Conservation (phyloP, 2,888 invertebrate species). For the Monopis laevigella region DNA sequence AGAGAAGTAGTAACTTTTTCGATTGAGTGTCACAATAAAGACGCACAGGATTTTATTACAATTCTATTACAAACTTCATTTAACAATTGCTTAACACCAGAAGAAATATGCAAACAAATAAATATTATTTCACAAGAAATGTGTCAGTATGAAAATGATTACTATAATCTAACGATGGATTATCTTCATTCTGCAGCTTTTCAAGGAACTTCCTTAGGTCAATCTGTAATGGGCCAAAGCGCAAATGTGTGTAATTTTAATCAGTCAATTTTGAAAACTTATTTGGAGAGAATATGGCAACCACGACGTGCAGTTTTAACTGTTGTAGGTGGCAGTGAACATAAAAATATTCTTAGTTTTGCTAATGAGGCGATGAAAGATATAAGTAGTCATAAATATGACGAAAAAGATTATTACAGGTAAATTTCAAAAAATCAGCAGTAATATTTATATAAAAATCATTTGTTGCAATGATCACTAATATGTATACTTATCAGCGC, state of each 20-base stretch:
- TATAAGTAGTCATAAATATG: conserved; percentile 60
- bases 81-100: conserved; percentile 22
- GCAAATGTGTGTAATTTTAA: conserved; percentile 70
- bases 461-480: background rate
- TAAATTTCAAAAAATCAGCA: too few species aligned
- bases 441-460: too few species aligned
- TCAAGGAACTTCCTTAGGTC: conserved; percentile 49
- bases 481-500: background rate
- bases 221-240: conserved; percentile 69
- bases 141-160: conserved; percentile 36
- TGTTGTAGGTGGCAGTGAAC: conserved; percentile 92
- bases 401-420: conserved; percentile 64
- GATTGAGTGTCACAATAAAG: background rate
- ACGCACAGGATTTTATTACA: conserved; percentile 21
- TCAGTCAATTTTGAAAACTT: conserved; percentile 75
- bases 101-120: conserved; percentile 32
- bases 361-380: conserved; percentile 80
- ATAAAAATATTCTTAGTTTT: conserved; percentile 56
- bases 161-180: conserved; percentile 43
- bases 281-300: conserved; percentile 86
- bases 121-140: conserved; percentile 35
- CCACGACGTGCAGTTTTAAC: conserved; percentile 90
- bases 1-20: background rate
- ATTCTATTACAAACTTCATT: conserved; percentile 24
- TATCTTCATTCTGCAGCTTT: conserved; percentile 58